Conservation (phyloP, 2,113 vertebrate genomes). For the Gnathonemus echidnorhynchus region DNA sequence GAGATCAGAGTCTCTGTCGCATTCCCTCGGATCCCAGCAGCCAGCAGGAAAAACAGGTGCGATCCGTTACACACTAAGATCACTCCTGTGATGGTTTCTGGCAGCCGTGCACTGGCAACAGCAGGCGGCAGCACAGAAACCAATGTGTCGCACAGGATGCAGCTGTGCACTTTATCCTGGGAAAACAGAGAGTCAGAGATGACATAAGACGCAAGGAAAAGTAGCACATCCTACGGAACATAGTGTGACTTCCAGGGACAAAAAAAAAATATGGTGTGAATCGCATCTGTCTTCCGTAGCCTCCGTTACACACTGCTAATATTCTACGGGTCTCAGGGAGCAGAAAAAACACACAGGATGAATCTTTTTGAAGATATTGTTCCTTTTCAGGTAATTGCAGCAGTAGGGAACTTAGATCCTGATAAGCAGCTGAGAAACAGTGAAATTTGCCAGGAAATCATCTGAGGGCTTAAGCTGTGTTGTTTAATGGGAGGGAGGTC, state of each 20-base stretch:
- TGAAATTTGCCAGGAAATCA: not conserved
- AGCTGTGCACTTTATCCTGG: not conserved
- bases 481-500: not conserved
- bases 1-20: not conserved
- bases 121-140: not conserved
- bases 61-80: not conserved
- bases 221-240: not conserved
- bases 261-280: not conserved
- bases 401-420: not conserved
- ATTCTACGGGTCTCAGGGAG: not conserved
- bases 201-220: not conserved
- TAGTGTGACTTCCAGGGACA: not conserved
- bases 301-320: not conserved
- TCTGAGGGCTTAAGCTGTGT: not conserved
- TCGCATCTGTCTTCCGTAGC: not conserved
- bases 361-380: not conserved
- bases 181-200: not conserved
- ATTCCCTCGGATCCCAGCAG: not conserved
- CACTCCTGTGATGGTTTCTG: not conserved
- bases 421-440: not conserved
- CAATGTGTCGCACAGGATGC: not conserved
- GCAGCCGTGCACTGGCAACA: not conserved
- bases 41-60: conserved; percentile 2
- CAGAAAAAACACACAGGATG: not conserved
- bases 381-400: not conserved